These are phyloP conservation scores for Drosophila baimaii DNA, from an alignment of 1,140 invertebrate species.

Conservation along the genomic window DNA sequence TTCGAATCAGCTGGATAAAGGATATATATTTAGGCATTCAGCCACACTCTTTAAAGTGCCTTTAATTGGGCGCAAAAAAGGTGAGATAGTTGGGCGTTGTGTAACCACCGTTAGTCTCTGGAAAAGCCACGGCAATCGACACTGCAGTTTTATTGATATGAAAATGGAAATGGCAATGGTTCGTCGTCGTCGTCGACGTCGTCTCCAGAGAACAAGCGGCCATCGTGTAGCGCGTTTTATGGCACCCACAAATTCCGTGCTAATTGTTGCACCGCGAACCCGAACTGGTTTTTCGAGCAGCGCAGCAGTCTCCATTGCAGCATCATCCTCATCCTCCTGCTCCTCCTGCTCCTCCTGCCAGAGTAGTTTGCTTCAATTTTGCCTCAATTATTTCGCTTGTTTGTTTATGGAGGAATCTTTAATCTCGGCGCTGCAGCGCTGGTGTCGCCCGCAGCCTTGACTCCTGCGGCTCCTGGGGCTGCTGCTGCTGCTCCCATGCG, in stretches of 20 bases:
- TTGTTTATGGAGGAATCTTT: conserved; percentile 84
- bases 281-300: conserved; percentile 51
- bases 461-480: conserved; percentile 35
- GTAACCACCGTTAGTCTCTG: conserved; percentile 28
- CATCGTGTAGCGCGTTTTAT: conserved; percentile 79
- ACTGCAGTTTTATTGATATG: conserved; percentile 46
- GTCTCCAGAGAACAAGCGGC: conserved; percentile 68
- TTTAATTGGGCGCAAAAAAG: conserved; percentile 8
- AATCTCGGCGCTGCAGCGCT: conserved; percentile 59
- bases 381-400: conserved; percentile 84
- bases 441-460: conserved; percentile 74
- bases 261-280: conserved; percentile 74
- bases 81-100: conserved; percentile 8
- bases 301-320: conserved; percentile 9
- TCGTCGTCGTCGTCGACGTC: conserved; percentile 2
- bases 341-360: not conserved
- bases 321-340: not conserved
- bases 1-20: too few relatives aligned
- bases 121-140: conserved; percentile 25
- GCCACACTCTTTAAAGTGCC: not conserved
- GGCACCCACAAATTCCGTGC: conserved; percentile 82
- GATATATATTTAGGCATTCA: too few relatives aligned
- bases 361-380: conserved; percentile 83
- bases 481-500: conserved; percentile 60
- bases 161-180: conserved; percentile 62